These are phyloP conservation scores for Hypanus sabinus DNA, from an alignment of 2,113 vertebrate species.

Conservation along the genomic window DNA sequence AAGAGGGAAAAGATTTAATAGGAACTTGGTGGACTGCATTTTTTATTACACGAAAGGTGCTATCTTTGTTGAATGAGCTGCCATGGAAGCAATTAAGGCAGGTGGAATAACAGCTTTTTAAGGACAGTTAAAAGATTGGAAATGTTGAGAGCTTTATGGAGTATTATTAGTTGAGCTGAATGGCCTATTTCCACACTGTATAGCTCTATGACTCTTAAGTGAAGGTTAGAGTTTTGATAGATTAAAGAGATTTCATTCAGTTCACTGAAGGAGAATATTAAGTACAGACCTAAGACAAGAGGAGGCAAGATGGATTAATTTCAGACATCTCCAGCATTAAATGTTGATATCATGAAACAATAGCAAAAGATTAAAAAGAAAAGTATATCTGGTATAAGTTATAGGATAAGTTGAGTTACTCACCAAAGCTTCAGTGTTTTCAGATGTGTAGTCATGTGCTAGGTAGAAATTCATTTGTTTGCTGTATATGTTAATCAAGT, in stretches of 20 bases:
- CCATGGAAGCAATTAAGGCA: too few species aligned
- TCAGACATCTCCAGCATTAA: neutral
- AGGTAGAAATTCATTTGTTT: too few species aligned
- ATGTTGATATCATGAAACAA: neutral
- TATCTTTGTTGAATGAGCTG: too few species aligned
- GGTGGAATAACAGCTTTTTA: too few species aligned
- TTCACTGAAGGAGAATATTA: neutral
- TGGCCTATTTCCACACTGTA: too few species aligned
- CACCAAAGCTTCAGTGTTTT: neutral
- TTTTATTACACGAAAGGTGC: too few species aligned
- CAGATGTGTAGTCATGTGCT: neutral
- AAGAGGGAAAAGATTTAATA: too few species aligned
- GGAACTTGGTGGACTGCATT: too few species aligned
- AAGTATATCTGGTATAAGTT: neutral
- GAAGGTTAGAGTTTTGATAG: neutral
- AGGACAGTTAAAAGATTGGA: too few species aligned
- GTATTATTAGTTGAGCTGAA: too few species aligned
- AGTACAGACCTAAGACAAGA: neutral
- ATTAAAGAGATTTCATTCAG: neutral
- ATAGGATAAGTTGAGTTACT: neutral
- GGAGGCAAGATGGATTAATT: neutral
- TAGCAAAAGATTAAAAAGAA: neutral
- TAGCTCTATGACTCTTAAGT: neutral
- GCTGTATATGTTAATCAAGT: too few species aligned
- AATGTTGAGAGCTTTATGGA: too few species aligned